A percentile compares a stretch with the other conserved stretches of the same genome.
Evolutionary conservation across 1,140 invertebrate genomes (phyloP).

Genomic region (Holcopasites calliopsidis): DNA sequence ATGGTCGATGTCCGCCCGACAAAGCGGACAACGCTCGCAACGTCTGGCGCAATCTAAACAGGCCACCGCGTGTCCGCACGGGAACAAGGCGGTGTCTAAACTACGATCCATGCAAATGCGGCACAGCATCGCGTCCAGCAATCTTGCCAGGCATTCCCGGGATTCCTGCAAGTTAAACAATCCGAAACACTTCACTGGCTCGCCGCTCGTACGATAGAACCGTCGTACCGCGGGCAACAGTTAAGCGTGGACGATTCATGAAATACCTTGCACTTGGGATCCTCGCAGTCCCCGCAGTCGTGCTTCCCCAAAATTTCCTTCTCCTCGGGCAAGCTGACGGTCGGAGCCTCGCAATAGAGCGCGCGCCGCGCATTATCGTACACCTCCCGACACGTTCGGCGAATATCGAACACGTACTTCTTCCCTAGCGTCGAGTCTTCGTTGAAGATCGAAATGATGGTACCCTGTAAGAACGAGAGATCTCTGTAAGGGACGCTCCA

Average conservation of each 20-base stretch:
- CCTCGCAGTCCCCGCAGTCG: conserved; percentile 74
- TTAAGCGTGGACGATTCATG: not conserved
- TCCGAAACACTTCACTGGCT: not conserved
- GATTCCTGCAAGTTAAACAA: conserved; percentile 79
- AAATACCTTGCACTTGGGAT: conserved; percentile 72
- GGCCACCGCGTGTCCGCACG: conserved; percentile 90
- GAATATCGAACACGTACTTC: conserved; percentile 94
- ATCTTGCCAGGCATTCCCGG: conserved; percentile 80
- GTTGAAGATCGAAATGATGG: conserved; percentile 94
- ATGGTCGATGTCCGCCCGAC: conserved; percentile 86
- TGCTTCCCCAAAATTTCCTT: conserved; percentile 72
- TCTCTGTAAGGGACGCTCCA: not conserved
- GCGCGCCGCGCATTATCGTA: conserved; percentile 91
- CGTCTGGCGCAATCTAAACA: conserved; percentile 86
- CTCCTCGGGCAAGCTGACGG: conserved; percentile 72
- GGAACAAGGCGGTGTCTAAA: conserved; percentile 90
- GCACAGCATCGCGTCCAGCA: conserved; percentile 88
- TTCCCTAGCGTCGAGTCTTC: conserved; percentile 92
- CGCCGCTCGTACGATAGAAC: too few species aligned
- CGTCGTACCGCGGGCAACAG: too few species aligned
- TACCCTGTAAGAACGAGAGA: conserved; percentile 82
- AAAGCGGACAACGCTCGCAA: conserved; percentile 88
- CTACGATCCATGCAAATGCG: conserved; percentile 91
- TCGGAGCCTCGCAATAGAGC: conserved; percentile 81
- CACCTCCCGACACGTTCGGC: conserved; percentile 91